Percentiles rank a stretch among this genome's conserved stretches.
phyloP scores from a whole-genome alignment of 2,797 vertebrate species.

The Ptychadena robeensis region DNA sequence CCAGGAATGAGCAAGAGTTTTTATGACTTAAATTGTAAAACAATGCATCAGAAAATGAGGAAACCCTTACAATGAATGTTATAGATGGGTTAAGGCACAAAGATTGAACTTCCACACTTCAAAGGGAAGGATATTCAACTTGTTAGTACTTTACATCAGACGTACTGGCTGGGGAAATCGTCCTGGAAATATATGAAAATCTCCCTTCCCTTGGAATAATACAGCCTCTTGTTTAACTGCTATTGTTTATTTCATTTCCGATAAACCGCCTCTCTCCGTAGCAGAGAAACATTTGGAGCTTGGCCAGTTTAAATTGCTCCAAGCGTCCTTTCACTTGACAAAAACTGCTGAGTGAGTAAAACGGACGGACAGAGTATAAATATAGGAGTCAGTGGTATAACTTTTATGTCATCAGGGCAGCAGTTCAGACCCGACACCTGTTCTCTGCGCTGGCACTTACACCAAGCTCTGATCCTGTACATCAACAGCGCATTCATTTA shows the following conservation, averaged over 20 bases:
- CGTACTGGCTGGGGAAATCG: too few relatives aligned
- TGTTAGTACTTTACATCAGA: too few relatives aligned
- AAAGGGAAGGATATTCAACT: too few relatives aligned
- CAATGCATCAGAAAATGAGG: too few relatives aligned
- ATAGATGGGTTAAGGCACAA: too few relatives aligned
- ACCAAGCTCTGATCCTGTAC: conserved; percentile 8
- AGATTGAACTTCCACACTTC: too few relatives aligned
- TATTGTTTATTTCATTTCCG: conserved; percentile 14
- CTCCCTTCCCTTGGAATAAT: neutral
- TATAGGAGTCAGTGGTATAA: conserved; percentile 17
- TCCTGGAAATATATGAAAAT: neutral
- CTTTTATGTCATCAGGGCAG: conserved; percentile 34
- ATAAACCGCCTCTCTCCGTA: neutral
- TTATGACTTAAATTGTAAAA: too few relatives aligned
- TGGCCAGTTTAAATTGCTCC: conserved; percentile 17
- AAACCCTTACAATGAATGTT: too few relatives aligned
- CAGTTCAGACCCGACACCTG: conserved; percentile 28
- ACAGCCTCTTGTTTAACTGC: neutral
- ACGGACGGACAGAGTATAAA: conserved; percentile 22
- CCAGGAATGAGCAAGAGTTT: too few relatives aligned
- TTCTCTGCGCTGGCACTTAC: conserved; percentile 1
- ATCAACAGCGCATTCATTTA: conserved; percentile 29
- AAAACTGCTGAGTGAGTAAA: conserved; percentile 35
- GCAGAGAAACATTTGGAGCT: neutral
- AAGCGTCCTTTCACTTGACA: conserved; percentile 10